Evolutionary conservation across 23 tunicate species (phyloP).

Genomic region (Styela clava): DNA sequence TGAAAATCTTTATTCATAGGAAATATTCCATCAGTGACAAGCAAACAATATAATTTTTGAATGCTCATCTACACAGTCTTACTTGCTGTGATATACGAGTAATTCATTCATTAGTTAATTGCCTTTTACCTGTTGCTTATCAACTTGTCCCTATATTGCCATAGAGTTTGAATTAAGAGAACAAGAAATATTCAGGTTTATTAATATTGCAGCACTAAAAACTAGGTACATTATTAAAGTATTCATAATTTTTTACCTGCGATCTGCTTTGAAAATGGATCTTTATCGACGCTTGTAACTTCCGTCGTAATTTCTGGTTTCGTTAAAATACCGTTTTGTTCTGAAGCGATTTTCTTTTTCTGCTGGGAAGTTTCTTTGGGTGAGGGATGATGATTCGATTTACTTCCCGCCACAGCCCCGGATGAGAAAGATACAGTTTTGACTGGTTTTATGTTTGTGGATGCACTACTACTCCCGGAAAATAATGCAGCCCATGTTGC

Average conservation of each 20-base stretch:
- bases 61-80: no score
- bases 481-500: constrained; percentile 28
- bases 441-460: not conserved
- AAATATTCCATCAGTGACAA: no score
- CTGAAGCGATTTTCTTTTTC: constrained; percentile 10
- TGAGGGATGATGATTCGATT: not conserved
- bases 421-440: not conserved
- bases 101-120: no score
- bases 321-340: not conserved
- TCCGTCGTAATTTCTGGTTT: constrained; percentile 6
- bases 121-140: no score
- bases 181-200: no score
- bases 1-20: no score
- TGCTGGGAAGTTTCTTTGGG: constrained; percentile 6
- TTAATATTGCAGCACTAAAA: no score
- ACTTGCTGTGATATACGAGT: no score
- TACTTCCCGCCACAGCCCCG: not conserved
- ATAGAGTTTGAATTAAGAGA: no score
- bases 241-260: constrained; percentile 8
- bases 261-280: constrained; percentile 33
- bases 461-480: constrained; percentile 1
- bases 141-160: no score
- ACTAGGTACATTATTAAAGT: not conserved
- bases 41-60: no score
- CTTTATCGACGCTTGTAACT: not conserved